Evolutionary conservation across 2,888 invertebrate genomes (phyloP).

Genomic region (Dolichomitus sp.): DNA sequence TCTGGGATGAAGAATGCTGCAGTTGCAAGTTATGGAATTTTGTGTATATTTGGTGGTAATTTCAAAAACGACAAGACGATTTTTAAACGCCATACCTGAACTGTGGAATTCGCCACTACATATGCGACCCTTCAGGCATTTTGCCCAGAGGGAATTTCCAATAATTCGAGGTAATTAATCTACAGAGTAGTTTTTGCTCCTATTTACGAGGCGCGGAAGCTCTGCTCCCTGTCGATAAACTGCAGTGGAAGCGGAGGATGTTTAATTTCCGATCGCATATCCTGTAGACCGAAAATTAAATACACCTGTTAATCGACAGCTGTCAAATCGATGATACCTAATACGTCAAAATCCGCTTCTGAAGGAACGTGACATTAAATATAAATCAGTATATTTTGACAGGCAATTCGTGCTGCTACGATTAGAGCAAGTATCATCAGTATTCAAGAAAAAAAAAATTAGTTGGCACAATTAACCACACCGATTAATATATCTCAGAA

Average conservation of each 20-base stretch:
- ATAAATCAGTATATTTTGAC: background rate
- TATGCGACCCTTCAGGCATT: background rate
- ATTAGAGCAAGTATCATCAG: background rate
- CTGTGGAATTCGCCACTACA: background rate
- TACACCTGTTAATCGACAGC: background rate
- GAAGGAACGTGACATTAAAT: background rate
- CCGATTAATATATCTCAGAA: too few species aligned
- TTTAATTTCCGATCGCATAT: conserved; percentile 4
- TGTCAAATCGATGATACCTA: background rate
- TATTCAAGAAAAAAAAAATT: too few species aligned
- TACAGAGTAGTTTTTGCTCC: background rate
- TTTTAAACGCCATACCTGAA: background rate
- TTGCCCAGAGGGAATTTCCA: conserved; percentile 8
- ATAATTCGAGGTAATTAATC: conserved; percentile 17
- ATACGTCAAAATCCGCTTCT: background rate
- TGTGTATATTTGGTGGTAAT: background rate
- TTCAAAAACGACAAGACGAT: background rate
- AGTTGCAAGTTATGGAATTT: background rate
- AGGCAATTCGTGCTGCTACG: background rate
- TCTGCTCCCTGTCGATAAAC: conserved; percentile 6
- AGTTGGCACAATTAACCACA: too few species aligned
- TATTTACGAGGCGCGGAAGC: background rate
- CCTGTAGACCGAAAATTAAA: background rate
- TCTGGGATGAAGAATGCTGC: background rate
- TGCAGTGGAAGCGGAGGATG: background rate